Base-by-base conservation (phyloP, 2,888 invertebrate species). In the Euproctis similis region DNA sequence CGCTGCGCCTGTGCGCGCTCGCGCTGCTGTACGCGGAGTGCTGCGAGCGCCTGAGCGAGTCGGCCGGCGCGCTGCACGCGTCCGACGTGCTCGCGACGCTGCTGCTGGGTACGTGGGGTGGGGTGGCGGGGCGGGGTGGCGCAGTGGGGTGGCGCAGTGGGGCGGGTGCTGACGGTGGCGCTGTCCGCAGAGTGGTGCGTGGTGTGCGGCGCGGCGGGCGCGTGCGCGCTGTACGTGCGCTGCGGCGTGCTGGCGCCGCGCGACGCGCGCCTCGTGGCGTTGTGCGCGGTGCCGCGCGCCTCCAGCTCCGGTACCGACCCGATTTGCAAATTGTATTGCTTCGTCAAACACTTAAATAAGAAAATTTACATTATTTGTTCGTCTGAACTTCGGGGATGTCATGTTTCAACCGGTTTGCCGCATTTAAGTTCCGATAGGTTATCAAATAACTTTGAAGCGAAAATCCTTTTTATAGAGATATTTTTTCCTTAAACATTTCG, bases 21-120 rank as follows among this genome's bases (percentile, higher is more conserved):
- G 29, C 45, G 34, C 46, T 77, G 44, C 40, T 76, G 30, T 77
- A 73, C 38, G 59, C 53, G 10, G 72, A 75, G 38, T 74, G 74
- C 43, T 72, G 76, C 40, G 54, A 55, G 36, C 47, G 64, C 20
- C 44, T 74, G 30, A 30, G 51, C 4, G 64, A 62, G 24, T 68
- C 62, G 3, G 74, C 66, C 34, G 74, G 75, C 12, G 50, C 57
- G 17, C 31, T 74, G 30, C 50, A 59, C 21, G 28, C 45, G 6
- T 28, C 30, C 3, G 54, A 59, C 32, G 40, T 60, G 32, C 23
- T 55, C 8, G 42, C 43, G 4, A 44, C 46, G 28, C 27, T 60
- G 26, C 20, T 38, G 20, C 39, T 55, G 10, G 60, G 60, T 60
- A 31, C 14, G 14, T 3, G 14, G 14, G 14, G 6, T 14, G 6